A percentile compares a stretch with the other conserved stretches of the same genome.
Evolutionary conservation across 1,140 invertebrate species (phyloP).

Genomic region (Phthorimaea operculella): DNA sequence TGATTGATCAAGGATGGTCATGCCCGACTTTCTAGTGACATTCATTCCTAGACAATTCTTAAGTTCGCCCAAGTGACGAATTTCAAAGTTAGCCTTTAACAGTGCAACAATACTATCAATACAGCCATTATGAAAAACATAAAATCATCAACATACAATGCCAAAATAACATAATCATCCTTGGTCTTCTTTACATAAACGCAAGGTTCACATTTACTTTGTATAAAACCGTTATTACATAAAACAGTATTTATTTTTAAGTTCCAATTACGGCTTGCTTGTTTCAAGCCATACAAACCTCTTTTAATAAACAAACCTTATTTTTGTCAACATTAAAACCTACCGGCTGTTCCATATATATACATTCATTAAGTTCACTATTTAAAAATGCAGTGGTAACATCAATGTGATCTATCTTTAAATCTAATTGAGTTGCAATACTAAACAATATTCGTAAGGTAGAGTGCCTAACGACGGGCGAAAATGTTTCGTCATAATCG

Average conservation of each 20-base stretch:
- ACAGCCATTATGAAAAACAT: slow-evolving; percentile 12
- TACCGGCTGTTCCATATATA: slow-evolving; percentile 49
- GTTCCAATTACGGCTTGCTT: slow-evolving; percentile 7
- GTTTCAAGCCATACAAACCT: slow-evolving; percentile 9
- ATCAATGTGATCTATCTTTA: slow-evolving; percentile 37
- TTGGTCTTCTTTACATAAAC: slow-evolving; percentile 14
- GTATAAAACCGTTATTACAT: slow-evolving; percentile 1
- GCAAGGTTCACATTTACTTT: slow-evolving; percentile 19
- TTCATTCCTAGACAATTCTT: slow-evolving; percentile 3
- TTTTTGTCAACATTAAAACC: slow-evolving; percentile 15
- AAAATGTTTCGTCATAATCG: slow-evolving; percentile 41
- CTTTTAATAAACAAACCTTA: slow-evolving; percentile 10
- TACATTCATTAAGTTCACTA: slow-evolving; percentile 43
- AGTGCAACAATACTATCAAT: slow-evolving; percentile 6
- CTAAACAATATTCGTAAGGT: slow-evolving; percentile 34
- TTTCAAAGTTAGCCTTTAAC: slow-evolving; percentile 1
- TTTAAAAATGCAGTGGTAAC: slow-evolving; percentile 51
- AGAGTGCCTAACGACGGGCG: slow-evolving; percentile 29
- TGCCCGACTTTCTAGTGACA: neutral
- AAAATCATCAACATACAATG: slow-evolving; percentile 27
- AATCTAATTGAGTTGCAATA: slow-evolving; percentile 24
- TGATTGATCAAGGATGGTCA: slow-evolving; percentile 1
- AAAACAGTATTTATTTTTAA: slow-evolving; percentile 9
- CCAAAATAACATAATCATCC: slow-evolving; percentile 11
- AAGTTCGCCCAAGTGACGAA: neutral